Percentiles rank a stretch among this genome's conserved stretches.
These are phyloP conservation scores for Copidosoma aretas DNA, from an alignment of 2,888 invertebrate genomes.

Conservation along the genomic window DNA sequence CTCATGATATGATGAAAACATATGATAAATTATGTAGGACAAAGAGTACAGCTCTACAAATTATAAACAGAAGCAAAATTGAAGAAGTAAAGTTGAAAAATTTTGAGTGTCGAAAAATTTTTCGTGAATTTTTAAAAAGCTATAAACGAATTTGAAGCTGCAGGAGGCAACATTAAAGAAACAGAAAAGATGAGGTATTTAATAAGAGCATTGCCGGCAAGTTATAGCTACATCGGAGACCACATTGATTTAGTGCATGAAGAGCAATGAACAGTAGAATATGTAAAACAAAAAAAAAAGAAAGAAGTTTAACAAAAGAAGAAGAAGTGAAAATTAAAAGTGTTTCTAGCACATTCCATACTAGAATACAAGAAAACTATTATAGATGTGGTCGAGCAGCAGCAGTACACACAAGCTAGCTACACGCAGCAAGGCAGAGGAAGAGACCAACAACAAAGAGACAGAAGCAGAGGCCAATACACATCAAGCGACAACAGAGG, in stretches of 20 bases:
- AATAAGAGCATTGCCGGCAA: constrained; percentile 44
- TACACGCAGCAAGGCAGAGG: no score
- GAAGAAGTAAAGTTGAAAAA: constrained; percentile 4
- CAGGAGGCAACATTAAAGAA: constrained; percentile 13
- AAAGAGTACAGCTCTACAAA: no score
- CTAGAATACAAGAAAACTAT: constrained; percentile 16
- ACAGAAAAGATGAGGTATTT: constrained; percentile 36
- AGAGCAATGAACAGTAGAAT: constrained; percentile 44
- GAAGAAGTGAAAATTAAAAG: constrained; percentile 41
- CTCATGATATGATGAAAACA: constrained; percentile 37
- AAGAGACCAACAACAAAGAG: no score
- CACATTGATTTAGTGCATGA: constrained; percentile 43
- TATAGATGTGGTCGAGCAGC: no score
- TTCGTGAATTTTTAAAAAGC: no score
- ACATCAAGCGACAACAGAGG: no score
- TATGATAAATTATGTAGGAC: constrained; percentile 40
- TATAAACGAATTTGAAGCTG: constrained; percentile 42
- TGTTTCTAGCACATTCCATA: constrained; percentile 18
- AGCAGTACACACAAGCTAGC: no score
- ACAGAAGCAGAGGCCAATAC: no score
- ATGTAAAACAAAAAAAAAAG: constrained; percentile 22
- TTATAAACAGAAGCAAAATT: background rate
- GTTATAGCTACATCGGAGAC: constrained; percentile 46
- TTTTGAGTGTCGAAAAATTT: constrained; percentile 2
- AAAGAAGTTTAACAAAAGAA: constrained; percentile 37